A percentile compares a stretch with the other conserved stretches of the same genome.
These are phyloP conservation scores for Palaemon carinicauda DNA, from an alignment of 1,140 invertebrate genomes.

Conservation along the genomic window DNA sequence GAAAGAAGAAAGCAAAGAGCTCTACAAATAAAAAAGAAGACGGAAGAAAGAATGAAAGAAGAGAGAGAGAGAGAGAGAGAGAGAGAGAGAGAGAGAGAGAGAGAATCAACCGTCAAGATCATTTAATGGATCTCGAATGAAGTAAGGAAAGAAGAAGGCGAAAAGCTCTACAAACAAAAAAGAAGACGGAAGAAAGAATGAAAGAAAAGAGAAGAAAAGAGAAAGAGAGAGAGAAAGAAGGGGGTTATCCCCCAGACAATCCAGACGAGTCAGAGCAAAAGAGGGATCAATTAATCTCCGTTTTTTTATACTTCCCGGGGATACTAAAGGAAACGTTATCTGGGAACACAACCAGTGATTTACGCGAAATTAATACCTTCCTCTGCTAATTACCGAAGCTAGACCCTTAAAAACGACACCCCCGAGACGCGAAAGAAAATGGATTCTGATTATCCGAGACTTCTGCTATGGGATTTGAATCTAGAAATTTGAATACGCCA, in stretches of 20 bases:
- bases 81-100: no score
- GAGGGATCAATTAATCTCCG: conserved; percentile 46
- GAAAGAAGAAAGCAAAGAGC: no score
- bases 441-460: conserved; percentile 37
- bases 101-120: no score
- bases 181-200: not conserved
- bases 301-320: conserved; percentile 33
- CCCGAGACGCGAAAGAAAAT: conserved; percentile 36
- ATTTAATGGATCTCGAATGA: no score
- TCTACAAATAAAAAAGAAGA: no score
- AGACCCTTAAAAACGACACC: conserved; percentile 51
- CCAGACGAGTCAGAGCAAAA: conserved; percentile 39
- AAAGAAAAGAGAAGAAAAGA: not conserved
- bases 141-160: no score
- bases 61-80: no score
- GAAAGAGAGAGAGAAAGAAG: not conserved
- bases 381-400: conserved; percentile 50
- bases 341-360: conserved; percentile 46
- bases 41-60: no score
- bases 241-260: conserved; percentile 22
- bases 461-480: not conserved
- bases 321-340: conserved; percentile 50
- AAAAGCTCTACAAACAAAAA: no score
- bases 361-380: conserved; percentile 56
- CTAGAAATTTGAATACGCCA: not conserved